Evolutionary conservation across 2,797 vertebrate species (phyloP), one percentile per base, ranked within the genome.

Genomic region (Chaetodon trifasciatus): DNA sequence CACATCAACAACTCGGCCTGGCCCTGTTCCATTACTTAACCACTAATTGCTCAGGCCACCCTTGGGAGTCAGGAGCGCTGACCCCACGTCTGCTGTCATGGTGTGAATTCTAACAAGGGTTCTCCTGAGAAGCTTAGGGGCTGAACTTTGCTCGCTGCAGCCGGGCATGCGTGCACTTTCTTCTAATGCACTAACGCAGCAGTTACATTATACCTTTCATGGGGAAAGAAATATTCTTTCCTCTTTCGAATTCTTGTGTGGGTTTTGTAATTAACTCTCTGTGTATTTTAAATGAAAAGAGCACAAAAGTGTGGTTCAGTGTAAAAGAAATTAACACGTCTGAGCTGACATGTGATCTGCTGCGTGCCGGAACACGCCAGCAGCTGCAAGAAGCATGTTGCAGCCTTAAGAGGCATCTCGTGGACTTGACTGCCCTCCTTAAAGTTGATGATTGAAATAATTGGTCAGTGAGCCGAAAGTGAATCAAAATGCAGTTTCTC

Each of bases 31-130:
- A 61, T 88, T 86, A 83, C 80, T 90, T 83, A 88, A 87, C 81
- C 82, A 76, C 89, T 91, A 91, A 92, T 90, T 90, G 67, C 72
- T 61, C 49, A 0, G 73, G 74, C 80, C 89, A 77, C 90, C 85
- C 68, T 70, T 63, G 86, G 90, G 91, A 87, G 74, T 78, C 19
- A 16, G 82, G 89, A 74, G 83, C 82, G 3, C 37, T 86, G 89
- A 91, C 87, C 86, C 75, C 44, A 23, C 52, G 44, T 86, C 83
- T 85, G 78, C 68, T 81, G 81, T 72, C 78, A 67, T 47, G 72
- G 82, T 85, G 83, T 80, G 87, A 89, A 86, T 82, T 83, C 74
- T 84, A 86, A 79, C 76, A 60, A 78, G 56, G 55, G 19, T 65
- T 74, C 70, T 85, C 58, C 62, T 83, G 72, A 8, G 42, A 50